These are phyloP conservation scores for Sipha maydis DNA, from an alignment of 2,888 invertebrate species.

Conservation along the genomic window DNA sequence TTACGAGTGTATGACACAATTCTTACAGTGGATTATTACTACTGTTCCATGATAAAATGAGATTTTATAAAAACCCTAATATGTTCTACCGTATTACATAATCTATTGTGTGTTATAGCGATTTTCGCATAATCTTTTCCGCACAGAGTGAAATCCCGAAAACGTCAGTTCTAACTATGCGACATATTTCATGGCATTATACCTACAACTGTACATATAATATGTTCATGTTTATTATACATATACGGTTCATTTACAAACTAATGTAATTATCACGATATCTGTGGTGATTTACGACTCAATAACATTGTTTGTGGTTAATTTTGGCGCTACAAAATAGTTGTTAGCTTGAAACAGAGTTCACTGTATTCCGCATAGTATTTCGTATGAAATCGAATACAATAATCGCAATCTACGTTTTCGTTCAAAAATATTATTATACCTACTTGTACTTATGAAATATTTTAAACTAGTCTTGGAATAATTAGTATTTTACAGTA, in stretches of 20 bases:
- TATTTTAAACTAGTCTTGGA: too few species aligned
- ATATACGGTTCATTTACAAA: neutral
- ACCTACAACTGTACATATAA: too few species aligned
- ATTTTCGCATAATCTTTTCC: neutral
- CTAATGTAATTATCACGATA: neutral
- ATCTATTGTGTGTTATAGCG: neutral
- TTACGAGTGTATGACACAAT: neutral
- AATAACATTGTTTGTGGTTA: neutral
- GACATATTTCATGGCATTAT: too few species aligned
- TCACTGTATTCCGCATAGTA: too few species aligned
- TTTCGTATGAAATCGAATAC: too few species aligned
- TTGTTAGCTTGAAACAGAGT: neutral
- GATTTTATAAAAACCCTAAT: slow-evolving; percentile 1
- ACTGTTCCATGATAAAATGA: slow-evolving; percentile 6
- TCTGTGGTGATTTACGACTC: neutral
- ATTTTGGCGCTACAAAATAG: neutral
- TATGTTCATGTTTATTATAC: too few species aligned
- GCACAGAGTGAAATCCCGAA: neutral
- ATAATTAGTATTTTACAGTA: too few species aligned
- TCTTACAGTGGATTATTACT: slow-evolving; percentile 9
- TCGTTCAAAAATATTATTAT: too few species aligned
- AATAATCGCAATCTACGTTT: too few species aligned
- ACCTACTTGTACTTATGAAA: too few species aligned
- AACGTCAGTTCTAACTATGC: neutral
- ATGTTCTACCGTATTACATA: neutral